These are phyloP conservation scores for Mus spicilegus DNA, from an alignment of 2,113 vertebrate genomes.

Conservation along the genomic window DNA sequence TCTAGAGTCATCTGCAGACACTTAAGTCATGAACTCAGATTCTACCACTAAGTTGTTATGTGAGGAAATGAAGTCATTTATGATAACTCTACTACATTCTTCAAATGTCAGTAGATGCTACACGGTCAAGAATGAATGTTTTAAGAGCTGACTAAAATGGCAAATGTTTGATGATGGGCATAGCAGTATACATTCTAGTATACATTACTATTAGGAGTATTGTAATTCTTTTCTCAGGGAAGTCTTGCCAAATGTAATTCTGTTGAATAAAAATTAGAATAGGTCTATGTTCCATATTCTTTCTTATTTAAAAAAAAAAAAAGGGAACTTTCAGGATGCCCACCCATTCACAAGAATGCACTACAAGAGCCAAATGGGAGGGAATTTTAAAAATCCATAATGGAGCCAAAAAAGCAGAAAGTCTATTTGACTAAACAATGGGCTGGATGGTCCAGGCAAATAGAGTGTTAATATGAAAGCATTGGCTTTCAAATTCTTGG, in stretches of 20 bases:
- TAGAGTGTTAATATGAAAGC: conserved; percentile 43
- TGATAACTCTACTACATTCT: not conserved
- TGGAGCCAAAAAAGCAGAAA: conserved; percentile 75
- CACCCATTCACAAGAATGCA: conserved; percentile 68
- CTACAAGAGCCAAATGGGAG: conserved; percentile 60
- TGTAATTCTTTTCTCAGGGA: conserved; percentile 39
- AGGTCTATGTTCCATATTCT: conserved; percentile 48
- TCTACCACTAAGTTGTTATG: not conserved
- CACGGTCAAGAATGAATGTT: not conserved
- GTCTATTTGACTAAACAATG: conserved; percentile 67
- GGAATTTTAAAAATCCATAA: conserved; percentile 68
- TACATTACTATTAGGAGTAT: not conserved
- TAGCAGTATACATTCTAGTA: not conserved
- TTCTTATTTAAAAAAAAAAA: conserved; percentile 57
- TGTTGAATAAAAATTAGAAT: conserved; percentile 65
- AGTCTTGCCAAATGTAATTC: conserved; percentile 43
- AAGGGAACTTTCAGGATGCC: conserved; percentile 68
- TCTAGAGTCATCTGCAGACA: not conserved
- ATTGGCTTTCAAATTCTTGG: conserved; percentile 50
- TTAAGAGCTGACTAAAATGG: conserved; percentile 24
- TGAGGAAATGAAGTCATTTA: not conserved
- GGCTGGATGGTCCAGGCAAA: not conserved
- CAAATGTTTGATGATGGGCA: not conserved
- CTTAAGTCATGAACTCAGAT: not conserved
- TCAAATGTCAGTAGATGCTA: not conserved